These are phyloP conservation scores for Sitta carolinensis DNA, from an alignment of 2,797 vertebrate species.

Conservation along the genomic window DNA sequence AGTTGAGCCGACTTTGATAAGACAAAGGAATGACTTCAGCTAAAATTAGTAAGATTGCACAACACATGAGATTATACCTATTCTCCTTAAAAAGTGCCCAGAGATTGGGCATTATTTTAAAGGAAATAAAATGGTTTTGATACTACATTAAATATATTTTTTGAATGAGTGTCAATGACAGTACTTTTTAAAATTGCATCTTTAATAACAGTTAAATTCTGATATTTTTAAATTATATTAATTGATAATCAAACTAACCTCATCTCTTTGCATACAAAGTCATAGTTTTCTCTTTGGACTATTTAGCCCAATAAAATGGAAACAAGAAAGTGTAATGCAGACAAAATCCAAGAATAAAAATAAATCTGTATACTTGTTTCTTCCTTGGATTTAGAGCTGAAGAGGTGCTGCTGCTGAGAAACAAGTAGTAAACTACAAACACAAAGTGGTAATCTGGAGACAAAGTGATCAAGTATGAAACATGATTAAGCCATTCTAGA, in stretches of 20 bases:
- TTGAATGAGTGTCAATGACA: not conserved
- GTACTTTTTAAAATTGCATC: not conserved
- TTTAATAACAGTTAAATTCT: not conserved
- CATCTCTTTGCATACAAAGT: not conserved
- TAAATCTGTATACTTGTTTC: not conserved
- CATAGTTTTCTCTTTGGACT: not conserved
- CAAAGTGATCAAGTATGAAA: not conserved
- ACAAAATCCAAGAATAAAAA: not conserved
- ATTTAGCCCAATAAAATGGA: not conserved
- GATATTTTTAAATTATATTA: not conserved
- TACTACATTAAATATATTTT: not conserved
- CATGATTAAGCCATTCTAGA: not conserved
- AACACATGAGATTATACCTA: not conserved
- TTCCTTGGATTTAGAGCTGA: not conserved
- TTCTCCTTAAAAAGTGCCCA: not conserved
- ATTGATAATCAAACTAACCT: not conserved
- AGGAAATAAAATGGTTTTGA: not conserved
- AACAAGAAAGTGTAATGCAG: not conserved
- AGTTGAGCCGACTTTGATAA: constrained; percentile 13
- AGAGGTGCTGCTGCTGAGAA: not conserved
- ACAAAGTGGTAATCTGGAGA: not conserved
- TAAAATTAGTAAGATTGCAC: not conserved
- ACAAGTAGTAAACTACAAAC: not conserved
- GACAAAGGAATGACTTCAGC: constrained; percentile 18
- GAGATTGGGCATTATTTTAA: not conserved